A percentile compares a stretch with the other conserved stretches of the same genome.
Evolutionary conservation across 2,888 invertebrate species (phyloP).

Genomic region (Drosophila multiciliata): DNA sequence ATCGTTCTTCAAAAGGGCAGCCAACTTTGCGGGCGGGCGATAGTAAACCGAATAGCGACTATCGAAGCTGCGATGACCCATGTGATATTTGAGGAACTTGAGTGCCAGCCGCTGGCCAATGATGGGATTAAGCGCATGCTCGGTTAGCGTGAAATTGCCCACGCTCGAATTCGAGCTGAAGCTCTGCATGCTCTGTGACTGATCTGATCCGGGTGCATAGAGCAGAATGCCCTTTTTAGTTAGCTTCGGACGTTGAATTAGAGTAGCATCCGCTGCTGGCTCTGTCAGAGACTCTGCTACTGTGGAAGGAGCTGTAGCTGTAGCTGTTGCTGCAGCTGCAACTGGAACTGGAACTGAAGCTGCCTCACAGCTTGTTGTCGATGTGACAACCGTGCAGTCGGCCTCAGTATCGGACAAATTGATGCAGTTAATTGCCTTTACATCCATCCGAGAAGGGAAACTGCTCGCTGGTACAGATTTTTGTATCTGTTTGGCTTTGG

Average conservation of each 20-base stretch:
- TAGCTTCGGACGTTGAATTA: conserved; percentile 21
- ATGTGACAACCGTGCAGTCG: conserved; percentile 78
- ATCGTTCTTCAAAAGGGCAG: conserved; percentile 22
- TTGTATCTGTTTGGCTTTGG: conserved; percentile 1
- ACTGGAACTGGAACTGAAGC: neutral
- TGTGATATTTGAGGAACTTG: conserved; percentile 75
- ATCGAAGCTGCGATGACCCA: conserved; percentile 73
- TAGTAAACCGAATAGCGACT: conserved; percentile 75
- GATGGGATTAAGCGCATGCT: conserved; percentile 62
- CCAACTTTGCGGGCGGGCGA: conserved; percentile 62
- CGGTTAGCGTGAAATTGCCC: conserved; percentile 70
- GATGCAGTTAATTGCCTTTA: neutral
- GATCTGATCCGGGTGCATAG: conserved; percentile 55
- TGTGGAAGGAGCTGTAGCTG: neutral
- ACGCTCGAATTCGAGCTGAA: conserved; percentile 15
- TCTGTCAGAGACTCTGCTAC: neutral
- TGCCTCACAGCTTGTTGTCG: conserved; percentile 66
- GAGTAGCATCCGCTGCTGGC: no score
- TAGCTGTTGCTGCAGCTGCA: neutral
- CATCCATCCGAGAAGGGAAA: neutral
- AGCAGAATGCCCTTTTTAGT: conserved; percentile 66
- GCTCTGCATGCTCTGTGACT: conserved; percentile 4
- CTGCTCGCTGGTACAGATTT: neutral
- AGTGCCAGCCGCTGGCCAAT: conserved; percentile 73
- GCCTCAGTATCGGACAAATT: conserved; percentile 28